Evolutionary conservation across 2,113 vertebrate genomes (phyloP), one percentile per base, ranked within the genome.

Genomic region (Colius striatus): DNA sequence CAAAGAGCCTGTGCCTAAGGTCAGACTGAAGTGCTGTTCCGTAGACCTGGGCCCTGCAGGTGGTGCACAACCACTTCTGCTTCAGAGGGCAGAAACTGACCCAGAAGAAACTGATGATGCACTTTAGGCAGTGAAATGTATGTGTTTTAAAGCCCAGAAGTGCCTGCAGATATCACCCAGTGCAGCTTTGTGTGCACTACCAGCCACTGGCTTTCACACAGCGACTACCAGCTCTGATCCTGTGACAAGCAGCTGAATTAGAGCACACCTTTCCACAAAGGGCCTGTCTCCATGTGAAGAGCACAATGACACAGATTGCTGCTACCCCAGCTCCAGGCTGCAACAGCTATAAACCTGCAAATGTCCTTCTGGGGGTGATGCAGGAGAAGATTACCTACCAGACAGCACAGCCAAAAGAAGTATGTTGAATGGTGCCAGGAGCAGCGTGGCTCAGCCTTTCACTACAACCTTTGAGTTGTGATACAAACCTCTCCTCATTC

Each of bases 201-300:
- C 48, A 80, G 73, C 30, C 58, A 29, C 30, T 11, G 65, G 58
- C 66, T 82, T 82, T 92, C 81, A 73, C 25, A 15, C 65, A 47
- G 50, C 0, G 12, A 30, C 48, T 71, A 54, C 5, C 4, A 4
- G 2, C 18, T 32, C 80, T 43, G 23, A 47, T 47, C 77, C 71
- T 7, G 29, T 87, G 87, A 94, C 74, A 43, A 3, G 1, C 67
- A 66, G 75, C 84, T 91, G 91, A 94, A 62, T 41, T 18, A 61
- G 10, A 62, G 29, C 16, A 38, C 67, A 80, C 30, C 74, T 82
- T 82, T 93, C 81, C 75, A 85, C 84, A 95, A 87, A 82, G 43
- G 43, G n/a, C 53, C 36, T 32, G 50, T 48, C 74, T 79, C 20
- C 1, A 43, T 71, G 75, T 53, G 50, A 23, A 72, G 29, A 62